These are phyloP conservation scores for Helicolenus hilgendorfi DNA, from an alignment of 2,797 vertebrate species.

Conservation along the genomic window DNA sequence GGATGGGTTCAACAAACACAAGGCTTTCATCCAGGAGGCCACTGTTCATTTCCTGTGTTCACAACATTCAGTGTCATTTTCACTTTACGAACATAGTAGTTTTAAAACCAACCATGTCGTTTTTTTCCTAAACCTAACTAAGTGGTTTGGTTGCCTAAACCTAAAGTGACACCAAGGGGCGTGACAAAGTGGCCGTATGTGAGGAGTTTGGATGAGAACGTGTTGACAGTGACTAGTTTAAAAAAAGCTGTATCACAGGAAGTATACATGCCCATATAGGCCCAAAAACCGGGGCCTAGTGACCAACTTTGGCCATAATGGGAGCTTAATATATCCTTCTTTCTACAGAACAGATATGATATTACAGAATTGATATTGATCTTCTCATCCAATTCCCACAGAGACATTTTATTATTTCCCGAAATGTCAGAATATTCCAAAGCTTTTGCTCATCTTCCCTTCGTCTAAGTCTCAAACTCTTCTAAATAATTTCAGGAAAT, in stretches of 20 bases:
- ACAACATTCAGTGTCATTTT: no score
- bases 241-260: not conserved
- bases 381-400: not conserved
- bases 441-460: not conserved
- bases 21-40: no score
- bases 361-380: not conserved
- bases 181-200: no score
- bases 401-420: not conserved
- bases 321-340: not conserved
- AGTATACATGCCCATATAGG: not conserved
- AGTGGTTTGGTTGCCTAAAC: no score
- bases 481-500: conserved; percentile 46
- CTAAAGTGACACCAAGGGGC: no score
- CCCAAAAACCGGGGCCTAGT: not conserved
- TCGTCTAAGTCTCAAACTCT: conserved; percentile 16
- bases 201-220: not conserved
- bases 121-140: no score
- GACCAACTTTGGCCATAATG: not conserved
- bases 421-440: not conserved
- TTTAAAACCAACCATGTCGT: no score
- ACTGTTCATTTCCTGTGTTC: no score
- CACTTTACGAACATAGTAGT: no score
- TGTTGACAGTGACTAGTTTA: not conserved
- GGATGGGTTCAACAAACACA: no score
- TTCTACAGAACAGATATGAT: not conserved